phyloP scores from a whole-genome alignment of 2,888 invertebrate species.

The Agrochola circellaris region DNA sequence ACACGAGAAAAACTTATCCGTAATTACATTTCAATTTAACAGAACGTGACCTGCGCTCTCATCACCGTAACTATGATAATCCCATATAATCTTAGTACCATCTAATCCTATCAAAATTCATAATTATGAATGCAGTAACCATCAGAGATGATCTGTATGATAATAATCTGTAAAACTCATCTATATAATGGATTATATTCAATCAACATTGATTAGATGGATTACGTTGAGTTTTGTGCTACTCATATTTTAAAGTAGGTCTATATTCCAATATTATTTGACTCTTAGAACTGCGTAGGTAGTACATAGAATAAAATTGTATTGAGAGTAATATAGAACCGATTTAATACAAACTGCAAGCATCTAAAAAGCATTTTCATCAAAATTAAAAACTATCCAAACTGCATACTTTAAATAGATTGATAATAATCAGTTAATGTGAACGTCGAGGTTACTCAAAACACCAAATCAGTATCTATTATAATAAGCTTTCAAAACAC shows the following conservation, averaged over 20 bases:
- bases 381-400: no score
- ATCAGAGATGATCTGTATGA: slow-evolving; percentile 36
- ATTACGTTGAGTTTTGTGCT: background rate
- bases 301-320: background rate
- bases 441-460: background rate
- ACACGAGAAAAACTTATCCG: background rate
- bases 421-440: no score
- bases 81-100: slow-evolving; percentile 1
- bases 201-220: slow-evolving; percentile 21
- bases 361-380: background rate
- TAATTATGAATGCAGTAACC: slow-evolving; percentile 27
- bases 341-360: background rate
- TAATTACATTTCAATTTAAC: slow-evolving; percentile 28
- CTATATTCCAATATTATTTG: no score
- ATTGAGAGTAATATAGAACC: background rate
- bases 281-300: background rate
- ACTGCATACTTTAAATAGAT: background rate
- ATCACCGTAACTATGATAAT: slow-evolving; percentile 9
- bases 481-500: background rate
- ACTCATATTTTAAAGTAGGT: background rate
- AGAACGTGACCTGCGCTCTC: slow-evolving; percentile 16
- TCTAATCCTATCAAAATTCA: slow-evolving; percentile 12
- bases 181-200: background rate
- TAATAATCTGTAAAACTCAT: slow-evolving; percentile 31
- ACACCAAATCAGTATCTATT: background rate